phyloP scores from a whole-genome alignment of 2,113 vertebrate species.

The Callithrix jacchus region DNA sequence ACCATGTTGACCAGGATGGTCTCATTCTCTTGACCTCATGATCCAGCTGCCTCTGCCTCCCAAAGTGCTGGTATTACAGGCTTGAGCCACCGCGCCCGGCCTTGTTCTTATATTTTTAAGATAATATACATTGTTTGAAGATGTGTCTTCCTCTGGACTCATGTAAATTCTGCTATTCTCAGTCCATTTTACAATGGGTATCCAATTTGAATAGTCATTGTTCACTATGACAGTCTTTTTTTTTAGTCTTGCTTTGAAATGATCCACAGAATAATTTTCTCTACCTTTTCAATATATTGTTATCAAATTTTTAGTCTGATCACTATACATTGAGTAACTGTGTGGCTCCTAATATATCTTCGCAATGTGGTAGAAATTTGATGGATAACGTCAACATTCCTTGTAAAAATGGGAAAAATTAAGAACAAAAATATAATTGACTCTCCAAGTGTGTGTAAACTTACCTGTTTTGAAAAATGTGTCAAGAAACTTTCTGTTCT shows the following conservation, averaged over 20 bases:
- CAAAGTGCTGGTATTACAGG: too few relatives aligned
- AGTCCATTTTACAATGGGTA: neutral
- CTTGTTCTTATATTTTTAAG: too few relatives aligned
- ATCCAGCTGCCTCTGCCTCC: too few relatives aligned
- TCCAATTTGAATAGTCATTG: neutral
- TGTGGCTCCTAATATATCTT: neutral
- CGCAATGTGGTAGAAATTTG: neutral
- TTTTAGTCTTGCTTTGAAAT: neutral
- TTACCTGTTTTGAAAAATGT: slow-evolving; percentile 23
- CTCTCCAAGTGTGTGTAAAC: neutral
- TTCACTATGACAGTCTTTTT: neutral
- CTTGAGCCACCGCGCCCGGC: too few relatives aligned
- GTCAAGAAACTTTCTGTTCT: neutral
- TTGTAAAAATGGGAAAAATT: neutral
- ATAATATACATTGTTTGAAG: neutral
- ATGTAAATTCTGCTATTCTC: neutral
- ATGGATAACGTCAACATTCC: neutral
- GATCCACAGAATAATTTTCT: neutral
- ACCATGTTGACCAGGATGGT: too few relatives aligned
- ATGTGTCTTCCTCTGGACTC: neutral
- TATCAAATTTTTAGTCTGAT: neutral
- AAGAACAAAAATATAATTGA: neutral
- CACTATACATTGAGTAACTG: neutral
- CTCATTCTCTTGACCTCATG: too few relatives aligned
- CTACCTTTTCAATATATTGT: neutral